phyloP scores from a whole-genome alignment of 2,888 invertebrate species.

The Drosophila mettleri region DNA sequence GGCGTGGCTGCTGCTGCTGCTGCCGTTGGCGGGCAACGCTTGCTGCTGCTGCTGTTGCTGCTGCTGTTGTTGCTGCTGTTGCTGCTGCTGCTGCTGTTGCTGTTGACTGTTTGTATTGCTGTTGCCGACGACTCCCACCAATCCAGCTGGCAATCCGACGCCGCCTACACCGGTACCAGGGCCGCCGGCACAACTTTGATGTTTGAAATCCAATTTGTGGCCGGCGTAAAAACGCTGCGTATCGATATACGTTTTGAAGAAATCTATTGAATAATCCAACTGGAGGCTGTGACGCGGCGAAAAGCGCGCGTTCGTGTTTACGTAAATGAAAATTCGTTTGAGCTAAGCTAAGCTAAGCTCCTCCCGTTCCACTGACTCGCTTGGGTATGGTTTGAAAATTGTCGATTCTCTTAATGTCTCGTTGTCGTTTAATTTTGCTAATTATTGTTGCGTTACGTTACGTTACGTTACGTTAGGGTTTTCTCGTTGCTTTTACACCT shows the following conservation, averaged over 20 bases:
- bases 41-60: slow-evolving; percentile 48
- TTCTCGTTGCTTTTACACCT: background rate
- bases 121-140: slow-evolving; percentile 79
- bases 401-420: background rate
- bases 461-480: background rate
- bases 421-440: too few relatives aligned
- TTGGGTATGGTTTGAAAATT: background rate
- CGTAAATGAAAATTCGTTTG: slow-evolving; percentile 20
- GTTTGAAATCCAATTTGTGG: slow-evolving; percentile 94
- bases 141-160: slow-evolving; percentile 62
- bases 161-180: slow-evolving; percentile 86
- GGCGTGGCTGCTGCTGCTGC: slow-evolving; percentile 55
- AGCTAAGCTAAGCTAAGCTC: background rate
- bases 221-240: slow-evolving; percentile 86
- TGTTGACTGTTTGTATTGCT: slow-evolving; percentile 83
- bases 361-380: background rate
- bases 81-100: slow-evolving; percentile 85
- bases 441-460: too few relatives aligned
- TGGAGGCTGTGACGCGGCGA: slow-evolving; percentile 72
- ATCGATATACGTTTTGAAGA: slow-evolving; percentile 85
- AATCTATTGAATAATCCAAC: slow-evolving; percentile 83
- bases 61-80: slow-evolving; percentile 59
- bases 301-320: slow-evolving; percentile 43
- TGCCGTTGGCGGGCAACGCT: slow-evolving; percentile 38
- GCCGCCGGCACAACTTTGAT: slow-evolving; percentile 90